Conservation (phyloP, 2,797 vertebrate species). For the Artibeus jamaicensis region DNA sequence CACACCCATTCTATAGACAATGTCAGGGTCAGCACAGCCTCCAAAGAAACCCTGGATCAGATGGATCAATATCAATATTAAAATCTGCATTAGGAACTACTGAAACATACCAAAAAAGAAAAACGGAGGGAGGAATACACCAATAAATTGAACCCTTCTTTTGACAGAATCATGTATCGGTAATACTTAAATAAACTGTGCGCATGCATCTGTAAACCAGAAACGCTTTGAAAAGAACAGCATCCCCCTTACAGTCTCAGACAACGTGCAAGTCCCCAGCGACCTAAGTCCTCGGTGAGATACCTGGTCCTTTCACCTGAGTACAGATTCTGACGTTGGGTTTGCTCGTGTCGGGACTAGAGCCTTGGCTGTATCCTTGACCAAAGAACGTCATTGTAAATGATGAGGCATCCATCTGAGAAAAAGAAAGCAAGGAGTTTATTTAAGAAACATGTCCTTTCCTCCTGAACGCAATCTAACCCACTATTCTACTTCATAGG, state of each 20-base stretch:
- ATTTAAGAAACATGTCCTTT: neutral
- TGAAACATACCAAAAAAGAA: neutral
- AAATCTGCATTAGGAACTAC: constrained; percentile 25
- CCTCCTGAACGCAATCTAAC: neutral
- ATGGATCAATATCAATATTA: neutral
- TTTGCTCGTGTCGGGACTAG: constrained; percentile 86
- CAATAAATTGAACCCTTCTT: neutral
- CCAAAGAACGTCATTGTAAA: constrained; percentile 93
- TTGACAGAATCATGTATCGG: constrained; percentile 4
- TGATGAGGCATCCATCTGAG: constrained; percentile 91
- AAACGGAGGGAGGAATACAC: neutral
- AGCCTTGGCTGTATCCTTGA: constrained; percentile 90
- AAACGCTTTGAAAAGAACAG: neutral
- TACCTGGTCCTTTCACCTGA: constrained; percentile 95
- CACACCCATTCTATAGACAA: neutral
- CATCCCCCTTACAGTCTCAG: neutral
- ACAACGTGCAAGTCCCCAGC: neutral
- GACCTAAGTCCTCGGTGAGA: neutral
- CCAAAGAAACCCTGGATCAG: neutral
- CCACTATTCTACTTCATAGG: neutral
- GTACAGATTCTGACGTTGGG: constrained; percentile 93
- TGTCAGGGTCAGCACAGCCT: neutral
- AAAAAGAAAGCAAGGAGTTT: constrained; percentile 39
- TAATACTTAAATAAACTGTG: neutral
- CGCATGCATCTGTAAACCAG: constrained; percentile 32